Base-by-base conservation (phyloP, 2,113 vertebrate species). In the Phalacrocorax aristotelis region DNA sequence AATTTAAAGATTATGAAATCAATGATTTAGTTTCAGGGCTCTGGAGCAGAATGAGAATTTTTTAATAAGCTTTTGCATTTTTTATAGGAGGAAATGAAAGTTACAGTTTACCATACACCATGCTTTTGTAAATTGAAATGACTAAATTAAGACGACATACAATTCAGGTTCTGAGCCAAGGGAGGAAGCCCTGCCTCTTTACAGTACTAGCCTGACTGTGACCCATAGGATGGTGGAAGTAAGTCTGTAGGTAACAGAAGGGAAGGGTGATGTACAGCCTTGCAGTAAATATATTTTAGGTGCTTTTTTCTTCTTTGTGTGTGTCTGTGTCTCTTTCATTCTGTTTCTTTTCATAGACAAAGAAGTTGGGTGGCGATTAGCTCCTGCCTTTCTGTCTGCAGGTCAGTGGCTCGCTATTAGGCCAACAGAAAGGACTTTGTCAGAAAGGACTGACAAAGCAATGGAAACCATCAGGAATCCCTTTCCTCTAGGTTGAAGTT, bases 1-100 rank as follows among this genome's bases (percentile, higher is more conserved):
- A 96, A 88, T 97, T 97, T 97, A 94, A 97, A 95, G 91, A 93
- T 95, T 96, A 92, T 58, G n/a, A 91, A 97, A 91, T 95, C 95
- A 96, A 49, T 96, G 84, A 94, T 96, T 97, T 89, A 94, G 85
- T 94, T 97, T 91, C 54, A n/a, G 91, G 51, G 70, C 91, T 96
- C 79, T 86, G 71, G 86, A 97, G 69, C 72, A 95, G 95, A 93
- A 95, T 91, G 75, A 87, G 74, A 89, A 44, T 68, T 87, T 96
- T 69, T 93, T 89, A 95, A 94, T 92, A 90, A 94, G 79, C 64
- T 96, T 95, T 91, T 97, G 83, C 87, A 94, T 94, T 96, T 96
- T 96, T 95, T 83, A 95, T 93, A 81, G 84, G 75, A 87, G 82
- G 77, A 95, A 97, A 94, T 95, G 62, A 89, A 96, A 92, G 69